phyloP scores from a whole-genome alignment of 2,888 invertebrate genomes.

The Caenorhabditis sulstoni region DNA sequence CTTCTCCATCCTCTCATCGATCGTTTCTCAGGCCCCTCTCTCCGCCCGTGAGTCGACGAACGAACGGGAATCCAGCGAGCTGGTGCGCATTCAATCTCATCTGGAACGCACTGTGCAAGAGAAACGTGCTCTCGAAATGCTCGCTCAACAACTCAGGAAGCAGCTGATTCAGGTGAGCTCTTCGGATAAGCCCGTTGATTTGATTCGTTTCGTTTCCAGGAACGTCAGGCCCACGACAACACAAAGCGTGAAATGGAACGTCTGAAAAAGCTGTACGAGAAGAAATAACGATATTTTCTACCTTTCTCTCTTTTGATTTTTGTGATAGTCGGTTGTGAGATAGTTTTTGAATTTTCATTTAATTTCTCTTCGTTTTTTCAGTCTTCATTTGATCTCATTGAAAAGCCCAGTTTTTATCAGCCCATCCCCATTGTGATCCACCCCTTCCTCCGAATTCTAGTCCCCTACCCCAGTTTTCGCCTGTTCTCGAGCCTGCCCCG shows the following conservation, averaged over 20 bases:
- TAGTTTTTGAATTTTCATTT: constrained; percentile 25
- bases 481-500: constrained; percentile 36
- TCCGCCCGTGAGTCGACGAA: constrained; percentile 68
- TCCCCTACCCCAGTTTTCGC: constrained; percentile 14
- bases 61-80: constrained; percentile 61
- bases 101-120: constrained; percentile 64
- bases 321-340: constrained; percentile 53
- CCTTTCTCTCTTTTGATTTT: not conserved
- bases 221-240: constrained; percentile 67
- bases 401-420: constrained; percentile 29
- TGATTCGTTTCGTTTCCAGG: constrained; percentile 46
- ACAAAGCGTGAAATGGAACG: constrained; percentile 68
- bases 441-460: constrained; percentile 15
- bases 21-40: constrained; percentile 59
- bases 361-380: constrained; percentile 9
- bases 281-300: constrained; percentile 36
- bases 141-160: constrained; percentile 64
- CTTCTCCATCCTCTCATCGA: not conserved
- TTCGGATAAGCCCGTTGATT: not conserved
- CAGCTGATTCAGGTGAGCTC: constrained; percentile 63
- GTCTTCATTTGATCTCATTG: constrained; percentile 22
- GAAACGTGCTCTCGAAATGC: constrained; percentile 65
- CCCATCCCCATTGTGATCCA: constrained; percentile 32
- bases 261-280: constrained; percentile 61
- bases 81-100: constrained; percentile 57